A percentile compares a stretch with the other conserved stretches of the same genome.
Evolutionary conservation across 2,888 invertebrate genomes (phyloP).

Genomic region (Phrixothrix hirtus): DNA sequence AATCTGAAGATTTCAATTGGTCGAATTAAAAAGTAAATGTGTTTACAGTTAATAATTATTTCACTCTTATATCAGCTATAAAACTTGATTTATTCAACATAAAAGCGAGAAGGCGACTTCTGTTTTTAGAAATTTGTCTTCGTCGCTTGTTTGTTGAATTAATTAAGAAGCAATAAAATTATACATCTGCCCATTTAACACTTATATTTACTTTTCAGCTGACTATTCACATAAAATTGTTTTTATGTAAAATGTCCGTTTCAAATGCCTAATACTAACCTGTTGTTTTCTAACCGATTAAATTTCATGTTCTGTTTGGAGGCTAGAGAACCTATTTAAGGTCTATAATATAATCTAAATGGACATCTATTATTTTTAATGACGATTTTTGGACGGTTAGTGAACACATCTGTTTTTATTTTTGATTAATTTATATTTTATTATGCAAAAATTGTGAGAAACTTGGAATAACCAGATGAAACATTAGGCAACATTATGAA

Average conservation of each 20-base stretch:
- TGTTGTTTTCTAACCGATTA: slow-evolving; percentile 9
- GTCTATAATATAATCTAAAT: slow-evolving; percentile 15
- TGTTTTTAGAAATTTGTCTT: slow-evolving; percentile 11
- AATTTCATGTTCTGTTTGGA: slow-evolving; percentile 3
- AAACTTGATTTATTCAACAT: slow-evolving; percentile 2
- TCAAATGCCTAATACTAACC: not conserved
- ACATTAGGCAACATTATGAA: no score
- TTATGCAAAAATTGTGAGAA: not conserved
- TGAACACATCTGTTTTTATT: slow-evolving; percentile 10
- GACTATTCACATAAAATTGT: not conserved
- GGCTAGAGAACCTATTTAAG: not conserved
- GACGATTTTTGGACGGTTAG: slow-evolving; percentile 12
- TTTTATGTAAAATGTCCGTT: not conserved
- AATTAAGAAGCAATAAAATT: slow-evolving; percentile 9
- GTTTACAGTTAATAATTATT: slow-evolving; percentile 1
- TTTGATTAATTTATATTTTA: slow-evolving; percentile 3
- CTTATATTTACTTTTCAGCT: slow-evolving; percentile 8
- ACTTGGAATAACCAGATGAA: no score
- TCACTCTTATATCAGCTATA: not conserved
- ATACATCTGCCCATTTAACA: slow-evolving; percentile 11
- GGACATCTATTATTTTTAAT: slow-evolving; percentile 10
- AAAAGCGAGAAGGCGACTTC: slow-evolving; percentile 2
- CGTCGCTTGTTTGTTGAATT: slow-evolving; percentile 4
- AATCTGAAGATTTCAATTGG: no score
- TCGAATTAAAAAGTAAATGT: no score